These are phyloP conservation scores for Nothoprocta perdicaria DNA, from an alignment of 2,113 vertebrate species.

Conservation along the genomic window DNA sequence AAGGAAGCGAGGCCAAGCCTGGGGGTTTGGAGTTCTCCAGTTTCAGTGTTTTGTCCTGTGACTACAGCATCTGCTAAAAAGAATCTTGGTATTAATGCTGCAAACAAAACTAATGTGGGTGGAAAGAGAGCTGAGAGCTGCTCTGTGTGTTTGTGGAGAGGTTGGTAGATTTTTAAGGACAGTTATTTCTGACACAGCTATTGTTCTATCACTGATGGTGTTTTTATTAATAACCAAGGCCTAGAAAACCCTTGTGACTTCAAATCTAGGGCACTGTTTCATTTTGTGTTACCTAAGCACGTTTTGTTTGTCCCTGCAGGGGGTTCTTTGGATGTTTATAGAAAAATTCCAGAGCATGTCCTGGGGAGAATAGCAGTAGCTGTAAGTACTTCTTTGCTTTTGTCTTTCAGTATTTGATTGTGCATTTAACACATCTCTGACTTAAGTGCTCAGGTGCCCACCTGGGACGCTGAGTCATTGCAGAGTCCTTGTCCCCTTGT, in stretches of 20 bases:
- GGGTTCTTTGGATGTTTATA: slow-evolving; percentile 95
- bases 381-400: slow-evolving; percentile 80
- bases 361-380: slow-evolving; percentile 94
- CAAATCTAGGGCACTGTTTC: slow-evolving; percentile 48
- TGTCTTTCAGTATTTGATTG: rapidly evolving
- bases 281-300: neutral
- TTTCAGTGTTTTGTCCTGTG: neutral
- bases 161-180: slow-evolving; percentile 20
- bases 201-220: neutral
- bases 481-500: neutral
- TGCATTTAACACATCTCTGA: rapidly evolving
- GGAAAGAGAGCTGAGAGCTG: neutral
- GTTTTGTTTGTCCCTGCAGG: slow-evolving; percentile 80
- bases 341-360: slow-evolving; percentile 93
- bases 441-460: rapidly evolving
- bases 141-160: neutral
- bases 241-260: neutral
- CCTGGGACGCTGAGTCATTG: neutral
- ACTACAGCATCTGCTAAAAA: neutral
- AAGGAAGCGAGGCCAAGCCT: neutral
- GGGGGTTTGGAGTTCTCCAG: neutral
- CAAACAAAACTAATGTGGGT: neutral
- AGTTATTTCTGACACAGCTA: neutral
- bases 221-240: slow-evolving; percentile 55
- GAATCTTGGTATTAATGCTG: neutral